A percentile compares a stretch with the other conserved stretches of the same genome.
These are phyloP conservation scores for Catharus ustulatus DNA, from an alignment of 2,797 vertebrate species.

Conservation along the genomic window DNA sequence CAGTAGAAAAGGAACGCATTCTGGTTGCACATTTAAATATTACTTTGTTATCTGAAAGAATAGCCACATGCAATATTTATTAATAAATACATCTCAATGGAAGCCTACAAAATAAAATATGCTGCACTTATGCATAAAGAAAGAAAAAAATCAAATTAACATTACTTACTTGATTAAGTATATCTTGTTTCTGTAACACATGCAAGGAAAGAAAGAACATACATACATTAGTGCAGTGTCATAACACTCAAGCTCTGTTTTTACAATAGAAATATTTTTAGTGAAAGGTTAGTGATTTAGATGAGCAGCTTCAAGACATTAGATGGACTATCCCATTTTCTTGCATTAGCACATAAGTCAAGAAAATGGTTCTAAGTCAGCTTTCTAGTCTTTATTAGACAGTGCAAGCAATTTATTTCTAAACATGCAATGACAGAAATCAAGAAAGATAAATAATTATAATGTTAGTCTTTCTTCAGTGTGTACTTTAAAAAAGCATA, in stretches of 20 bases:
- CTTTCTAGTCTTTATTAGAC: constrained; percentile 6
- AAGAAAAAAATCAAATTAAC: constrained; percentile 49
- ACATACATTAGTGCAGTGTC: constrained; percentile 57
- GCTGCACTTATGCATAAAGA: not conserved
- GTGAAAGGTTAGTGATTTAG: constrained; percentile 37
- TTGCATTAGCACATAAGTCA: not conserved
- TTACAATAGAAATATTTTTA: constrained; percentile 20
- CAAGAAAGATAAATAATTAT: not conserved
- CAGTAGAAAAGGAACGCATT: not conserved
- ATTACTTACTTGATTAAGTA: constrained; percentile 90
- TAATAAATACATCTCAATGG: not conserved
- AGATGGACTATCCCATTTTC: not conserved
- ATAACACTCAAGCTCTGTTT: not conserved
- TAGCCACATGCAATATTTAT: constrained; percentile 1
- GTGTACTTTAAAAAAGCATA: not conserved
- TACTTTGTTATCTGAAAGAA: not conserved
- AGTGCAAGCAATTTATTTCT: not conserved
- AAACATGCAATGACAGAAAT: not conserved
- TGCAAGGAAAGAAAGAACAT: constrained; percentile 73
- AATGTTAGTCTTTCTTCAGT: not conserved
- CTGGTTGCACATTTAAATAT: not conserved
- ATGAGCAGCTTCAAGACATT: constrained; percentile 22
- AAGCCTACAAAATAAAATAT: constrained; percentile 23
- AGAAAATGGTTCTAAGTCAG: constrained; percentile 10
- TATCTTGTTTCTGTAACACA: constrained; percentile 88